Evolutionary conservation across 2,797 vertebrate species (phyloP).

Genomic region (Pyrocephalus nanus): DNA sequence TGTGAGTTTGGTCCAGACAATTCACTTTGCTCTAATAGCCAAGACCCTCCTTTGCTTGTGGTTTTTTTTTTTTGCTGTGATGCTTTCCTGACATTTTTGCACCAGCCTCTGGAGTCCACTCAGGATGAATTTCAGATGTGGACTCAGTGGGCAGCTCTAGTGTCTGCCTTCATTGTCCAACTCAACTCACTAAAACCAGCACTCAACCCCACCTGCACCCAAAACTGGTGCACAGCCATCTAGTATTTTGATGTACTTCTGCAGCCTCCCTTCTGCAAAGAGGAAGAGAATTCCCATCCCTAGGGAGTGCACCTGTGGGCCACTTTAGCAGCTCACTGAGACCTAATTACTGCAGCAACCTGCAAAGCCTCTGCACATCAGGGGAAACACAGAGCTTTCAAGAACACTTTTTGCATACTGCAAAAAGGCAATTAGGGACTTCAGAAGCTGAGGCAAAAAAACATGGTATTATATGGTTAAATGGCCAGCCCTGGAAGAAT

Average conservation of each 20-base stretch:
- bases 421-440: neutral
- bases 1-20: neutral
- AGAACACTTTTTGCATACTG: neutral
- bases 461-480: neutral
- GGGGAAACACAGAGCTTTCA: neutral
- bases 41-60: neutral
- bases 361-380: neutral
- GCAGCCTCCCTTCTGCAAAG: neutral
- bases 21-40: neutral
- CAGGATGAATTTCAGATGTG: neutral
- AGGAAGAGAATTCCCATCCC: neutral
- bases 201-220: neutral
- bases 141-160: neutral
- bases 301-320: fast-evolving
- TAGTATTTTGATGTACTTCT: neutral
- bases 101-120: neutral
- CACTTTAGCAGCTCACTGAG: neutral
- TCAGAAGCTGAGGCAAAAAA: neutral
- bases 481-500: neutral
- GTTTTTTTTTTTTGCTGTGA: neutral
- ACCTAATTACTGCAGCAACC: fast-evolving
- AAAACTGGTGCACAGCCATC: neutral
- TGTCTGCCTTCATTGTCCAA: neutral
- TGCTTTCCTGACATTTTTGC: neutral
- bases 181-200: neutral